Conservation (phyloP, 2,113 vertebrate genomes). For the Tonatia bakeri region DNA sequence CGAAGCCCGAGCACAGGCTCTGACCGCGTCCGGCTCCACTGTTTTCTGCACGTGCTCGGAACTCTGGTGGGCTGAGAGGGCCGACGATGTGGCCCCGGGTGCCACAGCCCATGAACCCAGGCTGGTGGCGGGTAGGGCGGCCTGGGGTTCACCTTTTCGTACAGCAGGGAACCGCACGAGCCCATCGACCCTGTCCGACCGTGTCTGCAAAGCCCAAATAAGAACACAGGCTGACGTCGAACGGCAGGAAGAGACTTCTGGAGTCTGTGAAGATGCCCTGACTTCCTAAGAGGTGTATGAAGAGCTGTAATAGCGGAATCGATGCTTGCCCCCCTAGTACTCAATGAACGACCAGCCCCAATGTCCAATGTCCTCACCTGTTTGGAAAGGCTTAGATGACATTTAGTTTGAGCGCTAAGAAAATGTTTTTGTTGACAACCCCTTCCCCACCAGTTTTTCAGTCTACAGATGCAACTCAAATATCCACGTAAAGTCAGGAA, state of each 20-base stretch:
- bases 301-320: slow-evolving; percentile 57
- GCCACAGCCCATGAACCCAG: slow-evolving; percentile 59
- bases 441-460: background rate
- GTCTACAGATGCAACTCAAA: background rate
- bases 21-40: slow-evolving; percentile 81
- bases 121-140: slow-evolving; percentile 56
- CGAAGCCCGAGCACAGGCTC: slow-evolving; percentile 86
- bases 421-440: background rate
- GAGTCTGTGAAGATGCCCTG: slow-evolving; percentile 55
- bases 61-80: slow-evolving; percentile 25
- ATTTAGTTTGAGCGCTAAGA: background rate
- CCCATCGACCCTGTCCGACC: slow-evolving; percentile 25
- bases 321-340: background rate
- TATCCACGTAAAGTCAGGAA: background rate
- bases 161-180: slow-evolving; percentile 71
- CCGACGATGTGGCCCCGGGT: slow-evolving; percentile 49
- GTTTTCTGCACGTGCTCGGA: slow-evolving; percentile 71
- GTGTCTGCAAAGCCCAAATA: slow-evolving; percentile 43
- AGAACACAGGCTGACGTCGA: slow-evolving; percentile 44
- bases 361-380: background rate
- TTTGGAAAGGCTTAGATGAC: background rate
- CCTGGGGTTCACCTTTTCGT: slow-evolving; percentile 80
- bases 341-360: background rate
- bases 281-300: background rate
- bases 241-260: slow-evolving; percentile 50